Percentiles rank a stretch among this genome's conserved stretches.
phyloP scores from a whole-genome alignment of 2,888 invertebrate species.

The Phoenoteleia sp. region DNA sequence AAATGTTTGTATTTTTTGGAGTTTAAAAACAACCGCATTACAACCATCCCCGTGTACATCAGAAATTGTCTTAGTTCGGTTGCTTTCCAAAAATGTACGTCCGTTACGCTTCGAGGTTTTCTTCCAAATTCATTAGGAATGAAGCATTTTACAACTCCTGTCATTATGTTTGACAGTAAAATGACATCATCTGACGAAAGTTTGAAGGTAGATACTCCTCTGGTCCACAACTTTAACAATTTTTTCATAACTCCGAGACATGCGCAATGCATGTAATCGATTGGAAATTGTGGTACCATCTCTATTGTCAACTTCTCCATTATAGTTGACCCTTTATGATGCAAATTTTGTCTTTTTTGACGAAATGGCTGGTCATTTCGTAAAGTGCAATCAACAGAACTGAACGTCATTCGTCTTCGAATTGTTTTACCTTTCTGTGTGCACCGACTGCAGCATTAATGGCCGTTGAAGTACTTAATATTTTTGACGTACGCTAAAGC shows the following conservation, averaged over 20 bases:
- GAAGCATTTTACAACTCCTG: background rate
- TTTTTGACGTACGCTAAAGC: slow-evolving; percentile 17
- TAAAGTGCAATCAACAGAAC: background rate
- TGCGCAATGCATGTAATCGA: slow-evolving; percentile 44
- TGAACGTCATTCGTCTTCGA: slow-evolving; percentile 34
- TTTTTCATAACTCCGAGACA: slow-evolving; percentile 50
- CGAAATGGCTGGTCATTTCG: slow-evolving; percentile 26
- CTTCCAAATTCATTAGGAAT: slow-evolving; percentile 32
- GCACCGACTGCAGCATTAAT: slow-evolving; percentile 13
- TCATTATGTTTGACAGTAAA: slow-evolving; percentile 11
- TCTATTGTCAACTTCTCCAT: slow-evolving; percentile 30
- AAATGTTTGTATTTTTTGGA: slow-evolving; percentile 65
- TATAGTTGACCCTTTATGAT: slow-evolving; percentile 28
- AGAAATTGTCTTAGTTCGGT: slow-evolving; percentile 68
- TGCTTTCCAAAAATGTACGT: slow-evolving; percentile 70
- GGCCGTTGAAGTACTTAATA: slow-evolving; percentile 41
- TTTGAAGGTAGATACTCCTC: slow-evolving; percentile 3
- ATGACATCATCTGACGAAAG: slow-evolving; percentile 12
- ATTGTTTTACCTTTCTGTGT: slow-evolving; percentile 23
- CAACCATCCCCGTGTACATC: background rate
- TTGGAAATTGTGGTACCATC: slow-evolving; percentile 35
- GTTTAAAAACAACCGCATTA: background rate
- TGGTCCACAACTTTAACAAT: slow-evolving; percentile 14
- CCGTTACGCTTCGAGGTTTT: background rate
- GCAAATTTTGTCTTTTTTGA: background rate